These are phyloP conservation scores for Halictus ligatus DNA, from an alignment of 2,888 invertebrate genomes.

Conservation along the genomic window DNA sequence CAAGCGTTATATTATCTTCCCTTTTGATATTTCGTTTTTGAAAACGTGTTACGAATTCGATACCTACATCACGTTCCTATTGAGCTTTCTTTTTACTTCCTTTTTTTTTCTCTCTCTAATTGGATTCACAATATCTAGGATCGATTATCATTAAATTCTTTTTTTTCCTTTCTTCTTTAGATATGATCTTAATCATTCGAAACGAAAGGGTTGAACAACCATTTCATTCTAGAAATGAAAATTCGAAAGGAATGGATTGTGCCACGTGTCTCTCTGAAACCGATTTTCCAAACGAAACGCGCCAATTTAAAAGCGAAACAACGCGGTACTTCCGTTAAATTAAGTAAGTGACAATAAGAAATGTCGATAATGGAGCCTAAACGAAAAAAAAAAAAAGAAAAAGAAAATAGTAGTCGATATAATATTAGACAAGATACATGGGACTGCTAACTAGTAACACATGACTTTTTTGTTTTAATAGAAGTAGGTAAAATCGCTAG, in stretches of 20 bases:
- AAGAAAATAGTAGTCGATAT: constrained; percentile 56
- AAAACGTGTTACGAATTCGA: constrained; percentile 44
- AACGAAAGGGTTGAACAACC: constrained; percentile 38
- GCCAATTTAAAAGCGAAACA: constrained; percentile 37
- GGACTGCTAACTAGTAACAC: constrained; percentile 76
- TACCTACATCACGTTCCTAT: constrained; percentile 40
- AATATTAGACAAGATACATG: constrained; percentile 70
- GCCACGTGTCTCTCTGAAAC: constrained; percentile 32
- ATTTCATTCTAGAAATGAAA: constrained; percentile 33
- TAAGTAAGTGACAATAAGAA: constrained; percentile 59
- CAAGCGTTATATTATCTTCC: constrained; percentile 37
- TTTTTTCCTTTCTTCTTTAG: constrained; percentile 11
- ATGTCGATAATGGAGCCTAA: constrained; percentile 59
- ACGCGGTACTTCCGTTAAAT: constrained; percentile 49
- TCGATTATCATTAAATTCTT: constrained; percentile 29
- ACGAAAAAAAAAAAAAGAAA: constrained; percentile 50
- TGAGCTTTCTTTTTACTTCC: constrained; percentile 38
- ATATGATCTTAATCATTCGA: constrained; percentile 37
- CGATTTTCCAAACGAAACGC: constrained; percentile 34
- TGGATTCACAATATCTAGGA: constrained; percentile 41
- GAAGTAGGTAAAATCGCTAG: constrained; percentile 80
- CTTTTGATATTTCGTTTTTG: constrained; percentile 36
- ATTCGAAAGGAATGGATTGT: constrained; percentile 51
- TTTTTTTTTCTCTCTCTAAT: constrained; percentile 25
- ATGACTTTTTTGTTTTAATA: constrained; percentile 76